Evolutionary conservation across 2,113 vertebrate species (phyloP).

Genomic region (Sinocyclocheilus rhinocerous): DNA sequence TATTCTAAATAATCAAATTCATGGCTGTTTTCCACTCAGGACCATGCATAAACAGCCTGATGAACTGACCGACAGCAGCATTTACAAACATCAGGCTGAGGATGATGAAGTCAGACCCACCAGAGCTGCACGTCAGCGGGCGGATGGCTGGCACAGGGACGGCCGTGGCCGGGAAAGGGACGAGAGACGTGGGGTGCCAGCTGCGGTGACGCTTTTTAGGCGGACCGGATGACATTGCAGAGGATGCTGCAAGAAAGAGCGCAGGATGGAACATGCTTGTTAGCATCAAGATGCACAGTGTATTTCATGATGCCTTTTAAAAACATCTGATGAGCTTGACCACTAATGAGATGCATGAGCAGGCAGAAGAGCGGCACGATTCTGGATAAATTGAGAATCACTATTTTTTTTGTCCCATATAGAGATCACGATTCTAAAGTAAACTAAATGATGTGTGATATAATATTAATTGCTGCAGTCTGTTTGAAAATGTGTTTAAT

Average conservation of each 20-base stretch:
- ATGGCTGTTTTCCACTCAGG: not conserved
- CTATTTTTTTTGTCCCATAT: too few relatives aligned
- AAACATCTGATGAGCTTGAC: not conserved
- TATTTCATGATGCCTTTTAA: not conserved
- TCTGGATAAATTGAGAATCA: too few relatives aligned
- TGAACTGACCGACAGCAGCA: not conserved
- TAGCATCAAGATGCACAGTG: not conserved
- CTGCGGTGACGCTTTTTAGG: constrained; percentile 97
- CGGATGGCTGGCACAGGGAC: constrained; percentile 84
- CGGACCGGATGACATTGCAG: constrained; percentile 88
- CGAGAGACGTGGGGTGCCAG: constrained; percentile 87
- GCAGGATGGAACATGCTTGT: not conserved
- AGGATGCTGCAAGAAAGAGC: constrained; percentile 64
- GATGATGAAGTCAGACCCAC: constrained; percentile 57
- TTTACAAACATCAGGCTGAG: not conserved
- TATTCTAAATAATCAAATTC: not conserved
- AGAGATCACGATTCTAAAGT: too few relatives aligned
- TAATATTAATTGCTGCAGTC: too few relatives aligned
- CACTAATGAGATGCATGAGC: not conserved
- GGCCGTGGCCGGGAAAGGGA: constrained; percentile 78
- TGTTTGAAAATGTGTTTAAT: too few relatives aligned
- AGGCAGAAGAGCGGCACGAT: too few relatives aligned
- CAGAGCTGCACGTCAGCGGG: constrained; percentile 79
- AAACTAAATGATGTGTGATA: too few relatives aligned
- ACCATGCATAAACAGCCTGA: not conserved